Evolutionary conservation across 2,113 vertebrate genomes (phyloP).

Genomic region (Etia nguti): DNA sequence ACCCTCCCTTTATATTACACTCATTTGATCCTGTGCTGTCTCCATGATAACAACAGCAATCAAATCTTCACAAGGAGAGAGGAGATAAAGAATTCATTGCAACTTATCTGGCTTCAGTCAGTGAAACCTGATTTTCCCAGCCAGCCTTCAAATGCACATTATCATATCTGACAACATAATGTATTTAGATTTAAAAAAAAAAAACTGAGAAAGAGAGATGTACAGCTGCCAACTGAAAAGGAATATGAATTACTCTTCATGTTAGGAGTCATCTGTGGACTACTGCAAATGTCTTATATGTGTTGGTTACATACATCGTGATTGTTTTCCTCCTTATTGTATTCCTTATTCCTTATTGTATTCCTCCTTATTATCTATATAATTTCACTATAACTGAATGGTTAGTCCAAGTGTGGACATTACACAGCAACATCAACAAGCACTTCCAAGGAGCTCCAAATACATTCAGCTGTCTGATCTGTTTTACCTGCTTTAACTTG

Average conservation of each 20-base stretch:
- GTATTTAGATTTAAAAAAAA: neutral
- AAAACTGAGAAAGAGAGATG: neutral
- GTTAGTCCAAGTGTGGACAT: neutral
- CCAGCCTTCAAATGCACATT: neutral
- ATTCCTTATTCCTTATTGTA: no score
- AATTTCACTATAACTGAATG: neutral
- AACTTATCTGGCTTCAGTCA: neutral
- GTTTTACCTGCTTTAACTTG: neutral
- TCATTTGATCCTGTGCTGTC: neutral
- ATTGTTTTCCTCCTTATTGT: neutral
- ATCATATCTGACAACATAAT: neutral
- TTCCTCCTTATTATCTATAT: neutral
- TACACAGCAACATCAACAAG: neutral
- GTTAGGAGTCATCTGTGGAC: neutral
- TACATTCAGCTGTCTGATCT: neutral
- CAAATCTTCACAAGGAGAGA: neutral
- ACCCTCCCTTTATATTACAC: neutral
- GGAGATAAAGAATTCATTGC: constrained; percentile 11
- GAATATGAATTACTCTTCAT: neutral
- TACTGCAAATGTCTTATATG: neutral
- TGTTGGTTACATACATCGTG: neutral
- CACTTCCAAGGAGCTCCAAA: neutral
- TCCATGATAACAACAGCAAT: neutral
- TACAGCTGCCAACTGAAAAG: neutral
- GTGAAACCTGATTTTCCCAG: neutral